Base-by-base conservation (phyloP, 1,140 invertebrate genomes). In the Drosophila pseudoobscura region DNA sequence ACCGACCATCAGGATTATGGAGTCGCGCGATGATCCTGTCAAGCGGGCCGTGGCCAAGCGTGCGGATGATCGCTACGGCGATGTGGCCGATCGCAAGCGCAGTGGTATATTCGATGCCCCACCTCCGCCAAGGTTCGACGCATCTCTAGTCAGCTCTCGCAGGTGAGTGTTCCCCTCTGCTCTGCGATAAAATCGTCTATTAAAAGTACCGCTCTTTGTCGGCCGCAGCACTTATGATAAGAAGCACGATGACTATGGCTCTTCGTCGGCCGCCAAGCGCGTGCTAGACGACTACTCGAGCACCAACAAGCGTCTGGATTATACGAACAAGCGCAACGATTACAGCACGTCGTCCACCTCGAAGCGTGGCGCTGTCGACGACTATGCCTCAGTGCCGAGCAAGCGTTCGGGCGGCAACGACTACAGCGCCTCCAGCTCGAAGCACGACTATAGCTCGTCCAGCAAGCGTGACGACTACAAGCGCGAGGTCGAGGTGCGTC, bases 21-120 rank as follows among this genome's bases (percentile, higher is more conserved):
- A 91, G 49, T 73, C 79, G 61, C 90, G 80, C 45, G 91, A 92
- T n/a, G 92, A 93, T 75, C 91, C 92, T 64, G 90, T 92, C 45
- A 91, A 92, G 59, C 87, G 92, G 56, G 78, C 90, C 8, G 75
- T 83, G 35, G 83, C 75, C 44, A 93, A 93, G 66, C 85, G 92
- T 44, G 47, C 85, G 9, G 78, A 88, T 61, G 90, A 91, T 79
- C 90, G 91, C 39, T 91, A 91, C 47, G 62, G 76, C 4, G 92
- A 92, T 49, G 69, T 89, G 1, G 29, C 91, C 5, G 92, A 93
- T 53, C 90, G 92, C 17, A 93, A 93, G 65, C 90, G 92, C 7
- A 47, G 90, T 3, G 74, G 91, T 15, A 91, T 92, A 11, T 93
- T 92, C 75, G 92, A 92, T 63, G 91, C 90, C n/a, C 91, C 92